Evolutionary conservation across 2,888 invertebrate species (phyloP).

Genomic region (Cheilosia soror): DNA sequence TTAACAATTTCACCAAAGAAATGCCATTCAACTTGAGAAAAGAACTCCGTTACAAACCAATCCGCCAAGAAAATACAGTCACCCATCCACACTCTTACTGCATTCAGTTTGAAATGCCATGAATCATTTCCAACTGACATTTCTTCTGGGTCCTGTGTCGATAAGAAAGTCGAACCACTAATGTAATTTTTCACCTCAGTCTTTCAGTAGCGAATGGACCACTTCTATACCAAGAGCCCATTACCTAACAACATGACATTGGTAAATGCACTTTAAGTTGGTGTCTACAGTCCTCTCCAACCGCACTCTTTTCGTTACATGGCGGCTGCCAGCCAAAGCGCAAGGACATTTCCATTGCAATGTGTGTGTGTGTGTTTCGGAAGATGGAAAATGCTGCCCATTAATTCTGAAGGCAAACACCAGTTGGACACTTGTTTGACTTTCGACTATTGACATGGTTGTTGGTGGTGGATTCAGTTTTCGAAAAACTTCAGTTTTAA

Average conservation of each 20-base stretch:
- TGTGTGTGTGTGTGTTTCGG: not conserved
- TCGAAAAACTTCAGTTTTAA: slow-evolving; percentile 1
- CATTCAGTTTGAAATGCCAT: slow-evolving; percentile 36
- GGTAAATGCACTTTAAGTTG: slow-evolving; percentile 67
- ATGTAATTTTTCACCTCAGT: slow-evolving; percentile 63
- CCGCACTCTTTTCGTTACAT: not conserved
- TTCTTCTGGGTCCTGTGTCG: slow-evolving; percentile 45
- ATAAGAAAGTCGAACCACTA: slow-evolving; percentile 41
- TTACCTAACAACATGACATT: slow-evolving; percentile 62
- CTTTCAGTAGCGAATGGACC: slow-evolving; percentile 25
- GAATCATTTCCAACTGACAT: slow-evolving; percentile 64
- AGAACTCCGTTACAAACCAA: slow-evolving; percentile 14
- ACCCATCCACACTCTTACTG: slow-evolving; percentile 14
- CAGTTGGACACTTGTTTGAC: slow-evolving; percentile 73
- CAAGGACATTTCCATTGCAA: slow-evolving; percentile 32
- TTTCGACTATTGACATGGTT: slow-evolving; percentile 60
- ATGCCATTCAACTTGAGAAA: slow-evolving; percentile 4
- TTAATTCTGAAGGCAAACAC: slow-evolving; percentile 66
- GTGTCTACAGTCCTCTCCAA: slow-evolving; percentile 25
- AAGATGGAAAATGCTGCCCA: slow-evolving; percentile 35
- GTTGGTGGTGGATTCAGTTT: slow-evolving; percentile 16
- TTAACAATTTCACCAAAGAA: slow-evolving; percentile 4
- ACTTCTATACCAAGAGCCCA: slow-evolving; percentile 48
- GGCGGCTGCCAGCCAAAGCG: slow-evolving; percentile 9
- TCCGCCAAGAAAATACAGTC: slow-evolving; percentile 34